Percentiles rank a stretch among this genome's conserved stretches.
Evolutionary conservation across 2,888 invertebrate genomes (phyloP).

Genomic region (Coremacera marginata): DNA sequence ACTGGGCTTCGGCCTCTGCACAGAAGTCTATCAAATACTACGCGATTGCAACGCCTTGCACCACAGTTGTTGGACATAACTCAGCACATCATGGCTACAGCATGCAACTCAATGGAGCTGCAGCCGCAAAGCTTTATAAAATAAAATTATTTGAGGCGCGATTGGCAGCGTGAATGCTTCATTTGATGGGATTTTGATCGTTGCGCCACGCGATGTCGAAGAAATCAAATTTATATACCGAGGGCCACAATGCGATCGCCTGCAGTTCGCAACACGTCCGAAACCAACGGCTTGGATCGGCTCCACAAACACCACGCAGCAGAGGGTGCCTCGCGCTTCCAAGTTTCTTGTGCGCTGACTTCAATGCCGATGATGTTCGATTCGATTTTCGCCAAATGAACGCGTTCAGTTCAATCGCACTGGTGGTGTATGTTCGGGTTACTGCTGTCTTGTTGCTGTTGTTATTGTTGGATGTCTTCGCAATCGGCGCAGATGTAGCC

Average conservation of each 20-base stretch:
- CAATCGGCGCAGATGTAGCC: conserved; percentile 48
- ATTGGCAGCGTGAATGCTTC: conserved; percentile 2
- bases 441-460: background rate
- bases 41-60: background rate
- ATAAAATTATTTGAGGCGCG: background rate
- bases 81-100: conserved; percentile 4
- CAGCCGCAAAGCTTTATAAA: background rate
- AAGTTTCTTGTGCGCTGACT: conserved; percentile 40
- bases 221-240: conserved; percentile 33
- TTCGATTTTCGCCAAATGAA: background rate
- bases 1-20: background rate
- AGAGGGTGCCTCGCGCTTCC: conserved; percentile 34
- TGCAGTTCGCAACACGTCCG: conserved; percentile 29
- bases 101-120: background rate
- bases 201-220: conserved; percentile 29
- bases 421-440: background rate
- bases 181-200: conserved; percentile 35
- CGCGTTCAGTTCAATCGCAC: background rate
- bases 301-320: conserved; percentile 24
- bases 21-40: conserved; percentile 12
- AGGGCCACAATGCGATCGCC: conserved; percentile 28
- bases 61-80: background rate
- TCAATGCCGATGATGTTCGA: background rate
- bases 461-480: background rate
- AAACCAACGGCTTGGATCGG: background rate